These are phyloP conservation scores for Anas platyrhynchos DNA, from an alignment of 2,113 vertebrate genomes.

Conservation along the genomic window DNA sequence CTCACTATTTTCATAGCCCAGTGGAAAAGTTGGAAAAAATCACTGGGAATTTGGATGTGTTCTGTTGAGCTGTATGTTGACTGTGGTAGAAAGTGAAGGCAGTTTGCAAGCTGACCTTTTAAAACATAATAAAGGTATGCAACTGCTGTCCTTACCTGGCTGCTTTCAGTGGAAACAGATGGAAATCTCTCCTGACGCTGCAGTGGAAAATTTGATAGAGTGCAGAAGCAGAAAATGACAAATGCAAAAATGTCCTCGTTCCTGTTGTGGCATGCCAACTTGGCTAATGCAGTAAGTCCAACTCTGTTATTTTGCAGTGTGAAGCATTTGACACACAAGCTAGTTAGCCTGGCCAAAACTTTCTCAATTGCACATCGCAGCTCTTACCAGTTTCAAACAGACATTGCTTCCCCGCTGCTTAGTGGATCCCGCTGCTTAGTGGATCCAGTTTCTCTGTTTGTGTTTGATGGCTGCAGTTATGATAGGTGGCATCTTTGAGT, in stretches of 20 bases:
- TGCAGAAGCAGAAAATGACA: slow-evolving; percentile 21
- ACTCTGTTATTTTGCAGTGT: neutral
- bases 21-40: neutral
- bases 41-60: neutral
- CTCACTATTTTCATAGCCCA: neutral
- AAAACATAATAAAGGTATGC: neutral
- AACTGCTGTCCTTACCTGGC: neutral
- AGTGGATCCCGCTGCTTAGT: no score
- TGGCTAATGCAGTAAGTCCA: neutral
- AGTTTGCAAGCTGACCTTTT: neutral
- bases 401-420: no score
- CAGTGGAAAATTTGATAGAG: neutral
- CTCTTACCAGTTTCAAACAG: neutral
- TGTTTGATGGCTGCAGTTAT: neutral
- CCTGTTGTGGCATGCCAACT: neutral
- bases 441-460: neutral
- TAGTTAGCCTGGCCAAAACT: neutral
- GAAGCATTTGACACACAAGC: neutral
- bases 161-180: neutral
- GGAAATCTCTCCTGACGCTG: neutral
- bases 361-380: neutral
- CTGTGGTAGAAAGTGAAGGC: neutral
- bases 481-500: neutral
- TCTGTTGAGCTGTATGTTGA: neutral
- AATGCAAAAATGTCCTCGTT: neutral